phyloP scores from a whole-genome alignment of 2,113 vertebrate genomes.

The Empidonax traillii region DNA sequence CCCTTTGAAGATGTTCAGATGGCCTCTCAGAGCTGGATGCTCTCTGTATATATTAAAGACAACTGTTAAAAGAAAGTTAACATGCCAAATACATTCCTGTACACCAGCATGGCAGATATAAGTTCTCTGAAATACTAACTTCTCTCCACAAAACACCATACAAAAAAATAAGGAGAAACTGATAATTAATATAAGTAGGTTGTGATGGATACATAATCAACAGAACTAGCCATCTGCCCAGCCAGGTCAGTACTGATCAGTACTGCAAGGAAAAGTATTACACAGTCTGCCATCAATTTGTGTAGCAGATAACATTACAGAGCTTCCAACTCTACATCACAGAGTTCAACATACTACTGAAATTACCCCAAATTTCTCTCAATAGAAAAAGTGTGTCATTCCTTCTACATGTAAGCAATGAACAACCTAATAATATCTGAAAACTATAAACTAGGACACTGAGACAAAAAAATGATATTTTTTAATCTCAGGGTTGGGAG shows the following conservation, averaged over 20 bases:
- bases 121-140: not conserved
- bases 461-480: not conserved
- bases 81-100: not conserved
- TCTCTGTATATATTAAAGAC: not conserved
- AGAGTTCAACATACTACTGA: not conserved
- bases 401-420: not conserved
- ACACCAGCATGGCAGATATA: not conserved
- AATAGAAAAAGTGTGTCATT: not conserved
- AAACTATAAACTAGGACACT: not conserved
- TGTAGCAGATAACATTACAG: not conserved
- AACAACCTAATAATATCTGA: not conserved
- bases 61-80: not conserved
- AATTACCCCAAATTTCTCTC: not conserved
- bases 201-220: not conserved
- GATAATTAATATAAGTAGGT: not conserved
- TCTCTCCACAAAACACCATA: not conserved
- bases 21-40: not conserved
- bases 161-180: not conserved
- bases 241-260: not conserved
- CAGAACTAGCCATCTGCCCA: not conserved
- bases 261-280: not conserved
- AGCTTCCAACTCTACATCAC: not conserved
- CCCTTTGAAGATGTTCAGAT: constrained; percentile 1
- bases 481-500: not conserved
- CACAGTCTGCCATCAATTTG: not conserved